A percentile compares a stretch with the other conserved stretches of the same genome.
These are phyloP conservation scores for Raja brachyura DNA, from an alignment of 2,113 vertebrate genomes.

Conservation along the genomic window DNA sequence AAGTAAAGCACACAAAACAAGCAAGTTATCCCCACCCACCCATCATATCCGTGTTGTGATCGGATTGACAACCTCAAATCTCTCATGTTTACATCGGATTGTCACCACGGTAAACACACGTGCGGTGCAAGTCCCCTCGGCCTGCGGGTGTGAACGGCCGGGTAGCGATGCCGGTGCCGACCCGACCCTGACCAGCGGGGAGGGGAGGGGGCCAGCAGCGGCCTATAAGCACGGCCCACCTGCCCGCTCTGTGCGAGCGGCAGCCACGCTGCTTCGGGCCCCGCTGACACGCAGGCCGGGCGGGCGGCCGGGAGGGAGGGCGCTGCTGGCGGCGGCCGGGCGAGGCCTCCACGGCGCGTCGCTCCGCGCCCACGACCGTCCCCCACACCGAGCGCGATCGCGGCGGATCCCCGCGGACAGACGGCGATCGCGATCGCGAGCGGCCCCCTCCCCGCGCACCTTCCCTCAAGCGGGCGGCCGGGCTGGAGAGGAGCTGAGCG, in stretches of 20 bases:
- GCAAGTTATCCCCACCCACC: neutral
- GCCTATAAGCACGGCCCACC: too few species aligned
- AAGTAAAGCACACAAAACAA: neutral
- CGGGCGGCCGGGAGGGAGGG: neutral
- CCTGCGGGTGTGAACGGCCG: neutral
- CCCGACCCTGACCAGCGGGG: too few species aligned
- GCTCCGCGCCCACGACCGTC: slow-evolving; percentile 42
- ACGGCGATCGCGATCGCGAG: too few species aligned
- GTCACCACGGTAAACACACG: slow-evolving; percentile 28
- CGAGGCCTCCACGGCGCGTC: too few species aligned
- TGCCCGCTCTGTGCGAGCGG: too few species aligned
- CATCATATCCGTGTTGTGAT: neutral
- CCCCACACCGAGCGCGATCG: slow-evolving; percentile 41
- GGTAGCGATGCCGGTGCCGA: neutral
- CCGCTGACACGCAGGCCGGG: too few species aligned
- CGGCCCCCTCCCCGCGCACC: neutral
- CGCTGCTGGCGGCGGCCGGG: neutral
- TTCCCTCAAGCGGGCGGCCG: neutral
- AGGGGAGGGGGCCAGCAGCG: too few species aligned
- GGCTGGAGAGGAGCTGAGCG: neutral
- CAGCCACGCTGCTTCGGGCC: too few species aligned
- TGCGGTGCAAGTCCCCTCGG: neutral
- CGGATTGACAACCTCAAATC: neutral
- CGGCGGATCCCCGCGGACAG: neutral
- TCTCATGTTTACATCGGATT: slow-evolving; percentile 22